These are phyloP conservation scores for Brachionus plicatilis DNA, from an alignment of 1,140 invertebrate species.

Conservation along the genomic window DNA sequence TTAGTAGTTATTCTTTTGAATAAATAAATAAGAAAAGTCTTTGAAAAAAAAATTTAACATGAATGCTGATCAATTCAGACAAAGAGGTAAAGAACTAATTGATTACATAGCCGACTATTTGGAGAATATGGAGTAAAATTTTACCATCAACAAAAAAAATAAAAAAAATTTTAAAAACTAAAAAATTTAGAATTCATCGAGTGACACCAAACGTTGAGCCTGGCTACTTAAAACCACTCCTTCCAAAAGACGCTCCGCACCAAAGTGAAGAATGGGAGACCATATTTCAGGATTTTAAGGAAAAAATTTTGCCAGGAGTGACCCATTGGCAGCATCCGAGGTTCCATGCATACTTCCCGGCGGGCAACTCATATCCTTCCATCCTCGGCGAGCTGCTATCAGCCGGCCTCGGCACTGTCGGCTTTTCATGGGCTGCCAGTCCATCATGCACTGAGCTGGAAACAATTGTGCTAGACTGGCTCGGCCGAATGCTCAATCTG, in stretches of 20 bases:
- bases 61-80: constrained; percentile 81
- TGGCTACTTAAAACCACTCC: constrained; percentile 75
- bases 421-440: constrained; percentile 97
- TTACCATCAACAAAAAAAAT: not conserved
- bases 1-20: not conserved
- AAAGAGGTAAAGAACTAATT: constrained; percentile 87
- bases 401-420: constrained; percentile 89
- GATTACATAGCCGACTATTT: constrained; percentile 95
- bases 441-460: constrained; percentile 95
- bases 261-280: constrained; percentile 79
- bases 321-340: constrained; percentile 94
- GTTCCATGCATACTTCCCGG: constrained; percentile 97
- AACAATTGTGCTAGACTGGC: constrained; percentile 92
- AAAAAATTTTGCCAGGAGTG: constrained; percentile 94
- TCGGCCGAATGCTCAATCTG: constrained; percentile 63
- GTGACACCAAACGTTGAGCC: constrained; percentile 82
- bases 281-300: constrained; percentile 88
- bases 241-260: constrained; percentile 76
- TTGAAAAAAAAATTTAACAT: constrained; percentile 59
- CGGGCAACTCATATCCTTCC: constrained; percentile 92
- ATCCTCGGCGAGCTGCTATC: constrained; percentile 96
- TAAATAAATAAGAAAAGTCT: not conserved
- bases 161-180: not conserved
- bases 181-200: constrained; percentile 58
- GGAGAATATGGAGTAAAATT: constrained; percentile 65